Conservation (phyloP, 1,140 invertebrate species). For the Habropoda laboriosa region DNA sequence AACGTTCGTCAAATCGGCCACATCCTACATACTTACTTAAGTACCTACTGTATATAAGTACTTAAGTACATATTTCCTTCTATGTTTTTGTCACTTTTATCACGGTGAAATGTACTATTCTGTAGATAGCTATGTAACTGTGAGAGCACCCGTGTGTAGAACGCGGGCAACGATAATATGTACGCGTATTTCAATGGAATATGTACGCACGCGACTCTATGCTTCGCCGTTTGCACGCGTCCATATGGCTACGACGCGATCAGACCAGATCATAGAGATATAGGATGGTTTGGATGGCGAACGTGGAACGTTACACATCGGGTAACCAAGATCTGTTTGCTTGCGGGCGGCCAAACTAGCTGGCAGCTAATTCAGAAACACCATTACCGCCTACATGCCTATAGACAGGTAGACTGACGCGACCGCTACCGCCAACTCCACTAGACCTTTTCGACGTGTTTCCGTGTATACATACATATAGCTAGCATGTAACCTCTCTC, state of each 20-base stretch:
- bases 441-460: slow-evolving; percentile 5
- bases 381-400: slow-evolving; percentile 80
- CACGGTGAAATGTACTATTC: no score
- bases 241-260: slow-evolving; percentile 46
- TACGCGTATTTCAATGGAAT: not conserved
- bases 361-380: slow-evolving; percentile 81
- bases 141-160: no score
- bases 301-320: slow-evolving; percentile 80
- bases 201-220: not conserved
- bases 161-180: no score
- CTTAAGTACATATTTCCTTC: no score
- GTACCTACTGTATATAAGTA: no score
- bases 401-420: slow-evolving; percentile 69
- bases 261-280: slow-evolving; percentile 64
- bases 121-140: no score
- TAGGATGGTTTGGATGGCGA: slow-evolving; percentile 70
- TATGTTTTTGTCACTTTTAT: no score
- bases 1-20: not conserved
- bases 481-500: no score
- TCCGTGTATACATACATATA: slow-evolving; percentile 18
- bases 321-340: slow-evolving; percentile 82
- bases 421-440: slow-evolving; percentile 24
- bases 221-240: not conserved
- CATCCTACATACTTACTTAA: no score
- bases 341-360: slow-evolving; percentile 81